Evolutionary conservation across 2,888 invertebrate species (phyloP), one percentile per base, ranked within the genome.

Genomic region (Cyrtodaria siliqua): DNA sequence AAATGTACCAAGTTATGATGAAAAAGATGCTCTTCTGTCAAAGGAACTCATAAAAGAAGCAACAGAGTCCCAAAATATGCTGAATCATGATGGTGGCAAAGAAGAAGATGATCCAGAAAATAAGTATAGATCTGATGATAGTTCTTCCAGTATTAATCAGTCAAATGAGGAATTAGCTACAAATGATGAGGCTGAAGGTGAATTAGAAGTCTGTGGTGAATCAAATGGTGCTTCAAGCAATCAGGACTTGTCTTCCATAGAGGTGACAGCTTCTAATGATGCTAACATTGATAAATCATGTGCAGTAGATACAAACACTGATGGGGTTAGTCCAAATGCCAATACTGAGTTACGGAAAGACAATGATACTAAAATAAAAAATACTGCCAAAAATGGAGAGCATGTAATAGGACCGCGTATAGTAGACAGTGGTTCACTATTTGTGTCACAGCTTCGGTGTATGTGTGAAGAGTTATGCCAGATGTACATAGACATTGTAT

Each of bases 381-480:
- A 18, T 20, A 44, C n/a, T 18, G 60, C 47, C 29, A 49, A 26
- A 49, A 60, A 49, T 18, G 40, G 8, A 12, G 9, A 38, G 8
- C 9, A 12, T 12, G 9, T 16, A 38, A 16, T 20, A 18, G n/a
- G n/a, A 4, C 9, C 44, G 3, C 68, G 71, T 42, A 73, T 87
- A 23, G 50, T 61, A 12, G 69, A 79, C 49, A 82, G 79, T 72
- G 75, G 83, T 12, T 76, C 72, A 8, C 60, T 89, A 40, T 91
- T 92, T 69, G 68, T 90, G 27, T 84, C 84, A 23, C 75, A 87
- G 63, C 79, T 92, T 63, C 87, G 86, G 68, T 79, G 76, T n/a
- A 83, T 86, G n/a, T 90, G 90, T 80, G 89, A 90, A 55, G 90
- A 90, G 59, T 60, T 92, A 56, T 91, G 92, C 64, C 86, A 89